A percentile compares a stretch with the other conserved stretches of the same genome.
Evolutionary conservation across 2,888 invertebrate genomes (phyloP).

Genomic region (Sinhomidia bicolor): DNA sequence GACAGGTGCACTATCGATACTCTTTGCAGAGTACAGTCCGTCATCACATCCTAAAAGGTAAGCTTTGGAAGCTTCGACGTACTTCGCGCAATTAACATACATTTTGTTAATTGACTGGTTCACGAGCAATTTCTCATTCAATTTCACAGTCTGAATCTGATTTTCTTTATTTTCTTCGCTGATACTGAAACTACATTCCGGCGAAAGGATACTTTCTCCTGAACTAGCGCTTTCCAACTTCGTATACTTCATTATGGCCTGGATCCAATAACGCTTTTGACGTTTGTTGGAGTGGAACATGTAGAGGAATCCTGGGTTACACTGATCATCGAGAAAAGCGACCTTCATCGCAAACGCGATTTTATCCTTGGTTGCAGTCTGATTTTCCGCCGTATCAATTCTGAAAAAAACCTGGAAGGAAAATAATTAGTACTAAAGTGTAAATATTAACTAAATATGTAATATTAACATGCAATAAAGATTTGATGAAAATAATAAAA

Average conservation of each 20-base stretch:
- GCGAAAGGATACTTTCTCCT: not conserved
- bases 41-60: slow-evolving; percentile 85
- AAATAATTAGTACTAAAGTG: too few species aligned
- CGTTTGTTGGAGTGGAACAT: slow-evolving; percentile 36
- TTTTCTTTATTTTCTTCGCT: slow-evolving; percentile 56
- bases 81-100: slow-evolving; percentile 75
- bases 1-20: slow-evolving; percentile 78
- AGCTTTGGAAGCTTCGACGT: slow-evolving; percentile 45
- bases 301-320: not conserved
- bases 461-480: too few species aligned
- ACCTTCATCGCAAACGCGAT: slow-evolving; percentile 52
- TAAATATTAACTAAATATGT: too few species aligned
- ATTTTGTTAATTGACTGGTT: slow-evolving; percentile 12
- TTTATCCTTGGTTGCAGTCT: not conserved
- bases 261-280: slow-evolving; percentile 49
- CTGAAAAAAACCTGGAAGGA: slow-evolving; percentile 2
- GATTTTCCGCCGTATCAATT: not conserved
- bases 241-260: slow-evolving; percentile 14
- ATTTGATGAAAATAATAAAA: not conserved
- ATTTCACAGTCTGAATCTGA: not conserved
- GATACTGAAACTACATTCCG: slow-evolving; percentile 25
- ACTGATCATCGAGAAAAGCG: not conserved
- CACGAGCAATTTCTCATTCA: not conserved
- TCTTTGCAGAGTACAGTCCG: slow-evolving; percentile 84
- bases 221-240: not conserved